Evolutionary conservation across 2,797 vertebrate genomes (phyloP).

Genomic region (Cirrhinus mrigala): DNA sequence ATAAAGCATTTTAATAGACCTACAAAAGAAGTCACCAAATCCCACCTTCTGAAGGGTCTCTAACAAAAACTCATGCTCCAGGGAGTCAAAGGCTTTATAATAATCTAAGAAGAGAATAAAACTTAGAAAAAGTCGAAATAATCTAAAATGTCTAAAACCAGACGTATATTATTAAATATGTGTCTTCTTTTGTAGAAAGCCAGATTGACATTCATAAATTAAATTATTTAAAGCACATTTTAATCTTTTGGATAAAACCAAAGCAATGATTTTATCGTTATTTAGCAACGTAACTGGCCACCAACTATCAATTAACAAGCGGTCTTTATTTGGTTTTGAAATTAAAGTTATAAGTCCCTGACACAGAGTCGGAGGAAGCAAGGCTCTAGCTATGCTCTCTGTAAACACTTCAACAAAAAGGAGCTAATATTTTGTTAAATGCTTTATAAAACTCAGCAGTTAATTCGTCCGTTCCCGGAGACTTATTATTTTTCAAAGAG

Average conservation of each 20-base stretch:
- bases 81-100: too few relatives aligned
- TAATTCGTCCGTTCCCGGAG: background rate
- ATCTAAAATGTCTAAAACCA: too few relatives aligned
- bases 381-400: background rate
- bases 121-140: too few relatives aligned
- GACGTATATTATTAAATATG: too few relatives aligned
- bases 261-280: background rate
- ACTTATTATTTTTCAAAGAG: background rate
- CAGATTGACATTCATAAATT: background rate
- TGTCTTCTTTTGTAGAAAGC: background rate
- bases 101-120: too few relatives aligned
- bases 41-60: too few relatives aligned
- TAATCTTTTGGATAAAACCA: background rate
- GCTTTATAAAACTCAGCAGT: background rate
- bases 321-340: background rate
- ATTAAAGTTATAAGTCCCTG: background rate
- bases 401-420: background rate
- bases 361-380: background rate
- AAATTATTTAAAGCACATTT: background rate
- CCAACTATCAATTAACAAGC: background rate
- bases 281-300: background rate
- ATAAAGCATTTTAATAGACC: too few relatives aligned
- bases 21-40: too few relatives aligned
- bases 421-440: background rate
- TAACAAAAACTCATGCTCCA: too few relatives aligned